Conservation (phyloP, 2,113 vertebrate species). For the Malurus melanocephalus region DNA sequence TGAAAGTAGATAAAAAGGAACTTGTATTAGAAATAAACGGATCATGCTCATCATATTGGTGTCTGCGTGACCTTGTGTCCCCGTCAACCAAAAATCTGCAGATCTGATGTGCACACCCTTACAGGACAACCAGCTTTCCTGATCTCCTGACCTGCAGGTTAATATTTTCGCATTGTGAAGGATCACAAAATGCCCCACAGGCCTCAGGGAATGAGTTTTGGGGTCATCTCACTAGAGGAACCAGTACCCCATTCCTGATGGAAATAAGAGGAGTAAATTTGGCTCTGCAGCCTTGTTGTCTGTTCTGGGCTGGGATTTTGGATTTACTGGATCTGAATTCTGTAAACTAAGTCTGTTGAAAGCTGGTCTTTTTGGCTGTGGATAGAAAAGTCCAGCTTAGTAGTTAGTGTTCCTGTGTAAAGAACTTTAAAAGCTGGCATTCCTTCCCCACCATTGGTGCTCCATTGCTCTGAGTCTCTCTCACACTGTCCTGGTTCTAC, state of each 20-base stretch:
- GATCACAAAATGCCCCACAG: not conserved
- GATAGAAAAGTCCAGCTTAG: not conserved
- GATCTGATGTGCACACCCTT: not conserved
- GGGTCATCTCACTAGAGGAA: not conserved
- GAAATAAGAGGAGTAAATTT: not conserved
- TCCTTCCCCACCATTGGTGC: not conserved
- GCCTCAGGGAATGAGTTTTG: not conserved
- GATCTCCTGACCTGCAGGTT: not conserved
- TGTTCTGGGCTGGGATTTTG: not conserved
- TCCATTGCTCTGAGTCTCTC: not conserved
- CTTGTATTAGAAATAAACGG: too few relatives aligned
- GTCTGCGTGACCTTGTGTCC: too few relatives aligned
- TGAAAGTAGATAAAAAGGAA: too few relatives aligned
- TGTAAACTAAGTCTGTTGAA: not conserved
- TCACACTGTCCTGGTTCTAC: too few relatives aligned
- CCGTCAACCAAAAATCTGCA: too few relatives aligned
- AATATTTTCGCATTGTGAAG: not conserved
- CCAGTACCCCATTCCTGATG: not conserved
- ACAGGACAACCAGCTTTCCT: not conserved
- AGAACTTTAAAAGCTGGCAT: not conserved
- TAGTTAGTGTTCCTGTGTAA: not conserved
- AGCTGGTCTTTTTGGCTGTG: not conserved
- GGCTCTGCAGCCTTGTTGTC: not conserved
- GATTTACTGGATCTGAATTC: not conserved
- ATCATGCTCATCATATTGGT: too few relatives aligned